A percentile compares a stretch with the other conserved stretches of the same genome.
Conservation (phyloP, 2,113 vertebrate genomes). For the Telmatochromis sp. region DNA sequence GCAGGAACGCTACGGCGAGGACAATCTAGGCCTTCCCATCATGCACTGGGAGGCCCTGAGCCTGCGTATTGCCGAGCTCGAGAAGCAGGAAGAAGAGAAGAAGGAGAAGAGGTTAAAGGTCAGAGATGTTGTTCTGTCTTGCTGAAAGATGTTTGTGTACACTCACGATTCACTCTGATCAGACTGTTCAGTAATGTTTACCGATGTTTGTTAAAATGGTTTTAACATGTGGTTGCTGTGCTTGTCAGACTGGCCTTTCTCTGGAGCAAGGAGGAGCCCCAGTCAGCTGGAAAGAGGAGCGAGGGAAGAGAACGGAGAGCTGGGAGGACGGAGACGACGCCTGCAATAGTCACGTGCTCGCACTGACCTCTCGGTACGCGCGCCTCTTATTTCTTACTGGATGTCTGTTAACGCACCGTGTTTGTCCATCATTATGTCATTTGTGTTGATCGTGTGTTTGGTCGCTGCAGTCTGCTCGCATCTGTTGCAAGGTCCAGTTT, state of each 20-base stretch:
- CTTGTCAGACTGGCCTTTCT: background rate
- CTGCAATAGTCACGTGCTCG: conserved; percentile 62
- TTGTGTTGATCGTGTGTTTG: accelerated
- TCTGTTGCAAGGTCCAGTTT: background rate
- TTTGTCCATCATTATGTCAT: background rate
- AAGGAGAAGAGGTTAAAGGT: conserved; percentile 65
- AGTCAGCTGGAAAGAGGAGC: conserved; percentile 18
- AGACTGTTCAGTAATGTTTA: background rate
- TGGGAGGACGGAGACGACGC: conserved; percentile 63
- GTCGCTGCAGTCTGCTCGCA: background rate
- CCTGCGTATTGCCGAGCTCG: conserved; percentile 72
- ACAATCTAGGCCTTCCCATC: conserved; percentile 72
- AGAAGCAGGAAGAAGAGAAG: conserved; percentile 72
- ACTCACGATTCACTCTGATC: background rate
- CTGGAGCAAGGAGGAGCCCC: conserved; percentile 19
- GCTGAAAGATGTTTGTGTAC: accelerated
- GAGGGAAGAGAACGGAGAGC: conserved; percentile 32
- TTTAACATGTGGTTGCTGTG: background rate
- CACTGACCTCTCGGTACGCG: conserved; percentile 70
- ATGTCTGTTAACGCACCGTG: background rate
- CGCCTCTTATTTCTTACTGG: background rate
- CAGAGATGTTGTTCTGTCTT: background rate
- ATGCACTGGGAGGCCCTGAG: conserved; percentile 79
- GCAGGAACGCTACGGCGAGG: conserved; percentile 53
- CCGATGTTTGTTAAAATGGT: background rate